These are phyloP conservation scores for Drosophila subsilvestris DNA, from an alignment of 2,888 invertebrate genomes.

Conservation along the genomic window DNA sequence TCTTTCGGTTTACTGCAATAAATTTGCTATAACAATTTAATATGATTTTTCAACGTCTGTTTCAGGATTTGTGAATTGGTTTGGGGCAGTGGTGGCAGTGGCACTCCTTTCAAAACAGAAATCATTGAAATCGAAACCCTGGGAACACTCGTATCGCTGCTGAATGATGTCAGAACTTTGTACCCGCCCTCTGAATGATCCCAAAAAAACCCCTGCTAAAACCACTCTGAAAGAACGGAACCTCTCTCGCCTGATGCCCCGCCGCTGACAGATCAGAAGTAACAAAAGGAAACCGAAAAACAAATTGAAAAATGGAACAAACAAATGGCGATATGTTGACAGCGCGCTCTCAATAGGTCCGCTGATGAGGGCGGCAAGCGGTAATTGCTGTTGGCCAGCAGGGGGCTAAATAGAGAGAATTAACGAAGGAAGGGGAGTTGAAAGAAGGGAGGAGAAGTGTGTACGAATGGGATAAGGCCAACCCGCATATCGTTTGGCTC, in stretches of 20 bases:
- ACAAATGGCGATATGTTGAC: conserved; percentile 38
- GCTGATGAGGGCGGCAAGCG: conserved; percentile 18
- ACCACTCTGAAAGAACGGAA: conserved; percentile 9
- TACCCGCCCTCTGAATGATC: conserved; percentile 1
- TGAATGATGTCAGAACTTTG: conserved; percentile 58
- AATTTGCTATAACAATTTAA: conserved; percentile 74
- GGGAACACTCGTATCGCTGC: conserved; percentile 21
- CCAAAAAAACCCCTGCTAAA: background rate
- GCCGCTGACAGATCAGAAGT: background rate
- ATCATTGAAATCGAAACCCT: conserved; percentile 27
- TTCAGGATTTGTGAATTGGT: conserved; percentile 47
- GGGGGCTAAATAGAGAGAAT: background rate
- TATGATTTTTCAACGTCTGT: conserved; percentile 47
- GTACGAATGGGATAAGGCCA: background rate
- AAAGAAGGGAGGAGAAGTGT: background rate
- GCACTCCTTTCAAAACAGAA: conserved; percentile 32
- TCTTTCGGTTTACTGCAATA: conserved; percentile 70
- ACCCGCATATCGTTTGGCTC: conserved; percentile 15
- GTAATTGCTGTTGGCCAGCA: conserved; percentile 6
- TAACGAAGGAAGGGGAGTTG: background rate
- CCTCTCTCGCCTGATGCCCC: background rate
- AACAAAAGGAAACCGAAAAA: conserved; percentile 2
- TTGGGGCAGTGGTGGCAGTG: conserved; percentile 10
- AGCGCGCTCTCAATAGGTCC: conserved; percentile 16
- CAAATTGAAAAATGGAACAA: conserved; percentile 26